Base-by-base conservation (phyloP, 2,888 invertebrate genomes). In the Drosophila maculinotata region DNA sequence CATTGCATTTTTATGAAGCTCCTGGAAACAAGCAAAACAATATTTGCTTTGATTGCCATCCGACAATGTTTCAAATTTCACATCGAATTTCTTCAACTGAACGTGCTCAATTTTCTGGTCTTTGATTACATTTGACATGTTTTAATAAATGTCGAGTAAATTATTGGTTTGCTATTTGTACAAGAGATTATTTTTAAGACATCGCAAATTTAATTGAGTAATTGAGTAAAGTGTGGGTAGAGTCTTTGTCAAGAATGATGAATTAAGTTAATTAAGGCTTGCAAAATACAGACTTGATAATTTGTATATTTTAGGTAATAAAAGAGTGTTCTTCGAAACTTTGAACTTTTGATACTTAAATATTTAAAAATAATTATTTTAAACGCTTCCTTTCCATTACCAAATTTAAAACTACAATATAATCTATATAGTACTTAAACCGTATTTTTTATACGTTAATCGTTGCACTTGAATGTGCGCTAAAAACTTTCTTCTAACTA, bases 401-500 rank as follows among this genome's bases (percentile, higher is more conserved):
- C n/a, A n/a, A n/a, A n/a, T n/a, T n/a, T n/a, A n/a, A n/a, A n/a
- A n/a, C n/a, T n/a, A n/a, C n/a, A n/a, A n/a, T n/a, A n/a, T n/a
- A n/a, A n/a, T n/a, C n/a, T n/a, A n/a, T n/a, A n/a, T n/a, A n/a
- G n/a, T n/a, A n/a, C n/a, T n/a, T n/a, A n/a, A n/a, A n/a, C n/a
- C n/a, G n/a, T n/a, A n/a, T n/a, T n/a, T n/a, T n/a, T n/a, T n/a
- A 25, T 10, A 23, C 47, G 14, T 42, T 33, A 31, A 45, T 47
- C 38, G 33, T 36, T 66, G 56, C 38, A 41, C 12, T 25, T 38
- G 31, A 41, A 1, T 30, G 14, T 7, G 8, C 38, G 38, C n/a
- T 12, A 17, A 44, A 31, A 54, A 52, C 41, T 52, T 51, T 47
- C 25, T 47, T 17, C 52, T 49, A 75, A 69, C 72, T 72, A 76